These are phyloP conservation scores for Sebastes nivosus DNA, from an alignment of 2,797 vertebrate genomes.

Conservation along the genomic window DNA sequence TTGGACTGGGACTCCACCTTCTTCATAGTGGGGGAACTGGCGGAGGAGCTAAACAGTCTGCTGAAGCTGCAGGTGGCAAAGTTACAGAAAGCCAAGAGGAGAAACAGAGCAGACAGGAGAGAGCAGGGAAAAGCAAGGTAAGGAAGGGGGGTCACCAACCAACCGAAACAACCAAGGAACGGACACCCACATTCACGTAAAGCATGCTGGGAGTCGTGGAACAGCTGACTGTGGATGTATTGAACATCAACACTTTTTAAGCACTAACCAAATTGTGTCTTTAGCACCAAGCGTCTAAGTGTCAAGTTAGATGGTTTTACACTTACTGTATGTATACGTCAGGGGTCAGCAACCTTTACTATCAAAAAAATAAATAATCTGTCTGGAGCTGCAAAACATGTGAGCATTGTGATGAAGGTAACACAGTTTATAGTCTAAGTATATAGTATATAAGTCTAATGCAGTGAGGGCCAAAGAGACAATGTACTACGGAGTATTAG, in stretches of 20 bases:
- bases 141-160: constrained; percentile 57
- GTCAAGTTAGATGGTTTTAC: neutral
- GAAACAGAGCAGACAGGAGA: constrained; percentile 47
- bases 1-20: constrained; percentile 85
- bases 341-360: no score
- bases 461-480: no score
- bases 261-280: neutral
- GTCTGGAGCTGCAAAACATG: no score
- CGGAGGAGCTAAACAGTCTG: constrained; percentile 94
- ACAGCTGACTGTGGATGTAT: neutral
- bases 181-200: constrained; percentile 44
- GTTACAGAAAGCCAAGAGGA: constrained; percentile 51
- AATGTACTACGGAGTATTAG: no score
- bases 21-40: constrained; percentile 87
- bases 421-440: no score
- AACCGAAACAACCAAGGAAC: constrained; percentile 16
- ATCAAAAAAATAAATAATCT: no score
- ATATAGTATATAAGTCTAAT: no score
- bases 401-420: no score
- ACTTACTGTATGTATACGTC: neutral
- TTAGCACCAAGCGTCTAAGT: neutral
- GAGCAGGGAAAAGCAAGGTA: constrained; percentile 54
- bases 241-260: neutral
- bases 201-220: constrained; percentile 69
- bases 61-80: constrained; percentile 88